Base-by-base conservation (phyloP, 2,888 invertebrate species). In the Ptilodon capucinus region DNA sequence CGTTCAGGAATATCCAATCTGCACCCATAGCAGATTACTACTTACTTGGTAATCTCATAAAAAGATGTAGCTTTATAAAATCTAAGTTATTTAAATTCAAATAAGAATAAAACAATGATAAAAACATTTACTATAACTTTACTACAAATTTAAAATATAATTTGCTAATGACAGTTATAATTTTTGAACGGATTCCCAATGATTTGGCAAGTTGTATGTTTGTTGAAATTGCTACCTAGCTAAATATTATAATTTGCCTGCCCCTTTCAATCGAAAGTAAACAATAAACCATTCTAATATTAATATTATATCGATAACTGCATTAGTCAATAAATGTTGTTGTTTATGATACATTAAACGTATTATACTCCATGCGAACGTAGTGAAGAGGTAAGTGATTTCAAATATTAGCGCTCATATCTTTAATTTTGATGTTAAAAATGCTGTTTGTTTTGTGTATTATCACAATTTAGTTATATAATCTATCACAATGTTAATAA, bases 141-240 rank as follows among this genome's bases (percentile, higher is more conserved):
- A 16, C n/a, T 8, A n/a, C 16, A 4, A 34, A 13, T 21, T 21
- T 21, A 21, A 21, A 21, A 21, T 7, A 21, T n/a, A n/a, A n/a
- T n/a, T n/a, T n/a, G n/a, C n/a, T n/a, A n/a, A n/a, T n/a, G n/a
- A n/a, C n/a, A n/a, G n/a, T n/a, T n/a, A n/a, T n/a, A n/a, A 40
- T 60, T 71, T 50, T 60, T 23, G 62, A 65, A 71, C 70, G 61
- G 51, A 50, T 42, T 36, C 47, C 53, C 44, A 41, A 76, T 81
- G 83, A 83, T 81, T 81, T 82, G 81, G 83, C 83, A 83, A 74
- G 63, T 74, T 78, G 55, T 46, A 46, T 55, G 66, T n/a, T n/a
- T n/a, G n/a, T n/a, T n/a, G n/a, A n/a, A n/a, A n/a, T n/a, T n/a
- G n/a, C n/a, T n/a, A n/a, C n/a, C n/a, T n/a, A n/a, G n/a, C n/a